Conservation (phyloP, 2,797 vertebrate genomes). For the Linurgus olivaceus region DNA sequence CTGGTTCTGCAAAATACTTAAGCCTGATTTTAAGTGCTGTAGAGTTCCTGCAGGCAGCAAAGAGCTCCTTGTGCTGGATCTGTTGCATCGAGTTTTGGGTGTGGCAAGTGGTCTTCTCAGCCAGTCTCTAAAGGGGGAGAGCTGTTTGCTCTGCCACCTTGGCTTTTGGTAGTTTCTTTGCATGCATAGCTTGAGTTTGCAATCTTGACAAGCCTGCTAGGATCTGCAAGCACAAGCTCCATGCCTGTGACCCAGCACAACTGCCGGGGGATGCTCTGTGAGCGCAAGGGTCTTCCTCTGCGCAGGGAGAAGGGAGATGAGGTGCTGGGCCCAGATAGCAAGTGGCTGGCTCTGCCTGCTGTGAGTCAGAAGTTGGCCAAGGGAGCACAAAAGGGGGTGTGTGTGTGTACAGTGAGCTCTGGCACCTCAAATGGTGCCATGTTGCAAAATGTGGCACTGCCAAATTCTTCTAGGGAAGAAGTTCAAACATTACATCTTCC, state of each 20-base stretch:
- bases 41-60: not conserved
- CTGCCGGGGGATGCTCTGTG: not conserved
- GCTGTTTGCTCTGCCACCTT: not conserved
- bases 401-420: not conserved
- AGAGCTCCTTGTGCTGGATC: not conserved
- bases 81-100: not conserved
- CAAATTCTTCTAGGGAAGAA: not conserved
- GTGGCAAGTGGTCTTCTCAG: not conserved
- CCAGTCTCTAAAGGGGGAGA: not conserved
- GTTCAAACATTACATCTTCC: not conserved
- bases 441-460: not conserved
- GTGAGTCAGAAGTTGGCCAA: not conserved
- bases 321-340: not conserved
- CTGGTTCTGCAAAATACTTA: not conserved
- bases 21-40: not conserved
- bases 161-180: not conserved
- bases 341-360: not conserved
- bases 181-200: not conserved
- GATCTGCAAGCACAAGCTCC: not conserved
- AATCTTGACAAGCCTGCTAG: not conserved
- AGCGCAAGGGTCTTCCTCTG: not conserved
- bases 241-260: not conserved
- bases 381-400: not conserved
- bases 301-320: not conserved
- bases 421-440: accelerated